These are phyloP conservation scores for Drosophila anceps DNA, from an alignment of 2,888 invertebrate genomes.

Conservation along the genomic window DNA sequence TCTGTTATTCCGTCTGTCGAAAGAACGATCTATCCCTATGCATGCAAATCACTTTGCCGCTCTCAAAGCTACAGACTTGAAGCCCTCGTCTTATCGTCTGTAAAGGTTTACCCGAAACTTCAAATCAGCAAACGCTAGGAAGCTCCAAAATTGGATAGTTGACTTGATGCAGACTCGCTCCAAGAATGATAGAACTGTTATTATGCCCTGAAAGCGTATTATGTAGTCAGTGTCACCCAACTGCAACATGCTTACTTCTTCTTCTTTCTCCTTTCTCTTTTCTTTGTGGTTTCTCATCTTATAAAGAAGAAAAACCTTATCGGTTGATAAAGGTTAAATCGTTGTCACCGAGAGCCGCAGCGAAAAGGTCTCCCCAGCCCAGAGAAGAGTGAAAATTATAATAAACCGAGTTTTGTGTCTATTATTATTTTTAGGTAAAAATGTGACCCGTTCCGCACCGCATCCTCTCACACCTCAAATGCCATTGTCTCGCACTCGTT, in stretches of 20 bases:
- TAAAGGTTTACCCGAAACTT: too few species aligned
- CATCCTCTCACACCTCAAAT: not conserved
- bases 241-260: not conserved
- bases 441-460: not conserved
- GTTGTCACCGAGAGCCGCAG: conserved; percentile 24
- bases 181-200: not conserved
- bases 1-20: not conserved
- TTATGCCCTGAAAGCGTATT: not conserved
- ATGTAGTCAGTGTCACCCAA: not conserved
- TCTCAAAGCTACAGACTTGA: too few species aligned
- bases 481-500: conserved; percentile 15
- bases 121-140: too few species aligned
- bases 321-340: conserved; percentile 40
- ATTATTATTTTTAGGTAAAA: conserved; percentile 24
- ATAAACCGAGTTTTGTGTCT: conserved; percentile 52
- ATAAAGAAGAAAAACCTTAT: conserved; percentile 1
- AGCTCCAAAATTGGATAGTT: too few species aligned
- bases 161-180: too few species aligned
- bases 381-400: conserved; percentile 71
- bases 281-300: conserved; percentile 5
- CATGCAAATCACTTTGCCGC: too few species aligned
- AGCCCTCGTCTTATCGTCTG: too few species aligned
- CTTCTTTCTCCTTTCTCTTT: not conserved
- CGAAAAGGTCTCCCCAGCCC: conserved; percentile 44
- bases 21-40: not conserved